Percentiles rank a stretch among this genome's conserved stretches.
These are phyloP conservation scores for Pocillopora verrucosa DNA, from an alignment of 64 coral and sea anemone genomes.

Conservation along the genomic window DNA sequence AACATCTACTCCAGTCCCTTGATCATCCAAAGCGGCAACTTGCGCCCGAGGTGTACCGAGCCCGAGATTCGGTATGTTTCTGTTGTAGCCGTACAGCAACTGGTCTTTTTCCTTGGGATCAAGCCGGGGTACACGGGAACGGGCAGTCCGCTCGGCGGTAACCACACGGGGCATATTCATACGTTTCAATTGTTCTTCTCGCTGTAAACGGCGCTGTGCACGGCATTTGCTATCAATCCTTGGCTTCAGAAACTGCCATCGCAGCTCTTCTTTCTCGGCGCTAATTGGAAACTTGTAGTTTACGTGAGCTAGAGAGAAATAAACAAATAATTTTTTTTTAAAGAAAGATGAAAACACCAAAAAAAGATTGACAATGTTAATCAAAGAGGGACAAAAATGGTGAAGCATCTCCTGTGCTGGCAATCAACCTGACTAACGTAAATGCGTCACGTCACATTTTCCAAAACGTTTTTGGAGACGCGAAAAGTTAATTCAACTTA, in stretches of 20 bases:
- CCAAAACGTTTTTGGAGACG: no score
- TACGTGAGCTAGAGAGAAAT: constrained; percentile 62
- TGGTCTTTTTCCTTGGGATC: constrained; percentile 68
- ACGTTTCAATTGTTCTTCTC: constrained; percentile 61
- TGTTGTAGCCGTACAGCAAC: constrained; percentile 67
- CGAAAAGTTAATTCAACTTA: neutral
- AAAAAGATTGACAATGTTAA: no score
- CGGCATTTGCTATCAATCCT: constrained; percentile 94
- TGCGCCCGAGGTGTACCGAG: neutral
- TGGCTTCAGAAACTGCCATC: constrained; percentile 91
- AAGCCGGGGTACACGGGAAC: constrained; percentile 31
- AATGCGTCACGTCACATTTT: neutral
- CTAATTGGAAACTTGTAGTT: constrained; percentile 96
- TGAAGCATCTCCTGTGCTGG: neutral
- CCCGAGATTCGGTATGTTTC: neutral
- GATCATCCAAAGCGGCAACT: constrained; percentile 2
- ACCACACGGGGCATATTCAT: neutral
- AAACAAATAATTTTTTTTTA: neutral
- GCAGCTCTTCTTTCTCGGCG: constrained; percentile 74
- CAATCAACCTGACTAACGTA: neutral
- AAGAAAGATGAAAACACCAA: neutral
- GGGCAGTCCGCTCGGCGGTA: neutral
- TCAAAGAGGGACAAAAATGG: neutral
- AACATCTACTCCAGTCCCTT: constrained; percentile 9
- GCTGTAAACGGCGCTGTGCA: constrained; percentile 77